These are phyloP conservation scores for Acanthisitta chloris DNA, from an alignment of 2,113 vertebrate genomes.

Conservation along the genomic window DNA sequence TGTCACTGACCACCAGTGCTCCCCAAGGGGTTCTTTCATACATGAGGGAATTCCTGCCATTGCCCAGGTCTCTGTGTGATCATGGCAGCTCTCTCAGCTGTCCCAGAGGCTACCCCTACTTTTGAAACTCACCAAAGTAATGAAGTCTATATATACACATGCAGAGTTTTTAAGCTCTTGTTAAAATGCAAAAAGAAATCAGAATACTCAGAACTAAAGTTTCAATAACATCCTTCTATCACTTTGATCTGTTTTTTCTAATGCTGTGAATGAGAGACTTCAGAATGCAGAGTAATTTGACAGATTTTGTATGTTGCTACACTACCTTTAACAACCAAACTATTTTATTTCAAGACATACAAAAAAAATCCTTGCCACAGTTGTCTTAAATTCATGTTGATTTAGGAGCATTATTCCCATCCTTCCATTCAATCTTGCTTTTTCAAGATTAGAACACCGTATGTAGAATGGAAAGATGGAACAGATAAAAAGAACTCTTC, in stretches of 20 bases:
- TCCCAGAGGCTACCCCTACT: neutral
- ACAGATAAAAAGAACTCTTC: constrained; percentile 1
- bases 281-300: neutral
- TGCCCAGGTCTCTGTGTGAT: neutral
- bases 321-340: neutral
- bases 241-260: neutral
- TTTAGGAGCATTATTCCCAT: neutral
- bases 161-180: neutral
- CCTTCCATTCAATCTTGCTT: neutral
- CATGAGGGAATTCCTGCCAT: neutral
- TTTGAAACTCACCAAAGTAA: neutral
- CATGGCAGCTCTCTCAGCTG: neutral
- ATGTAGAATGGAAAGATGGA: neutral
- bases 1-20: no score
- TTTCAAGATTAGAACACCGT: neutral
- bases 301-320: neutral
- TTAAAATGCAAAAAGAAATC: neutral
- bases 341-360: neutral
- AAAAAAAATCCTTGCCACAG: neutral
- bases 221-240: neutral
- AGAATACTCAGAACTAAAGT: neutral
- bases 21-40: neutral
- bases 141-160: neutral
- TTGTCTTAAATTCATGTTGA: neutral
- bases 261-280: neutral